Percentiles rank a stretch among this genome's conserved stretches.
Conservation (phyloP, 2,888 invertebrate genomes). For the Oxycera nigricornis region DNA sequence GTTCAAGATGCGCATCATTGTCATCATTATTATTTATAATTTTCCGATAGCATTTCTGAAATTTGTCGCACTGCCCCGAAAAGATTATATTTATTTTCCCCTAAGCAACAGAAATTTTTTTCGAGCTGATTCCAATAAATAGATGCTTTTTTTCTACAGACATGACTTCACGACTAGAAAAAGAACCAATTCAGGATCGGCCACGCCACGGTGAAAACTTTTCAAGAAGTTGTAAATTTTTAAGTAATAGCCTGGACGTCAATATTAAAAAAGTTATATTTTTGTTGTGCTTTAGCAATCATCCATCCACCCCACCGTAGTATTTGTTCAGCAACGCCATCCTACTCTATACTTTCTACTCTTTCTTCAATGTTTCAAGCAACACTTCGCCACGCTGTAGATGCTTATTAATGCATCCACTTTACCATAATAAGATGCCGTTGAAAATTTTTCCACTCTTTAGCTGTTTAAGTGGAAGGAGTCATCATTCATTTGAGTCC, state of each 20-base stretch:
- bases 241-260: constrained; percentile 21
- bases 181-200: not conserved
- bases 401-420: constrained; percentile 28
- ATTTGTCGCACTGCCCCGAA: too few relatives aligned
- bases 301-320: not conserved
- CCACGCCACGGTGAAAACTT: not conserved
- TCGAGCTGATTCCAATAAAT: not conserved
- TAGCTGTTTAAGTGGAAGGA: constrained; percentile 28
- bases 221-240: constrained; percentile 28
- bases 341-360: not conserved
- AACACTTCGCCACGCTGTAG: not conserved
- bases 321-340: not conserved
- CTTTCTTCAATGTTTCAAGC: not conserved
- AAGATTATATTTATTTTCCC: too few relatives aligned
- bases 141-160: not conserved
- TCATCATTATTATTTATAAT: too few relatives aligned
- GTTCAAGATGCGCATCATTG: too few relatives aligned
- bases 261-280: constrained; percentile 36
- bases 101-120: too few relatives aligned
- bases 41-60: too few relatives aligned
- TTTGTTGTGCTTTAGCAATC: not conserved
- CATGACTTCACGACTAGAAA: not conserved
- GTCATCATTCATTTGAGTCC: constrained; percentile 32
- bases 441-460: constrained; percentile 29
- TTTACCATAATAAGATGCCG: constrained; percentile 31